Evolutionary conservation across 2,797 vertebrate genomes (phyloP), one percentile per base, ranked within the genome.

Genomic region (Naso thynnoides): DNA sequence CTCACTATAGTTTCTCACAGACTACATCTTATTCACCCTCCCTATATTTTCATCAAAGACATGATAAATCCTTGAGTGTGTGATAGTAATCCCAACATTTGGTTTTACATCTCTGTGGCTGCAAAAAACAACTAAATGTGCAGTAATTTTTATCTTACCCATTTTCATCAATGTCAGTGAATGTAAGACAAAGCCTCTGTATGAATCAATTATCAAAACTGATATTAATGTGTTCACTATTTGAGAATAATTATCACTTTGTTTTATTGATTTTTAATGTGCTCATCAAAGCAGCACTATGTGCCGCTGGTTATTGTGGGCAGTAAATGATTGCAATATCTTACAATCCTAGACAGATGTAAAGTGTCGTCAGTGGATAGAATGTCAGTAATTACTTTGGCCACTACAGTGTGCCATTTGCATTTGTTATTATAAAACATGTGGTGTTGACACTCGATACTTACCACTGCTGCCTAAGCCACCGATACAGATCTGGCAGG

Each of bases 381-480:
- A 23, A 64, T 16, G 38, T 69, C 45, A 55, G 58, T 21, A 61
- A 59, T 31, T 21, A 66, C 24, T 63, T 44, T 44, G 19, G 27
- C 56, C 49, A 70, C 27, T 6, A 27, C 29, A 67, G 1, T 42
- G 48, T 54, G 61, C 6, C 13, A 64, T 65, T 29, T 63, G 75
- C 55, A 70, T 84, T 48, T 63, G 55, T 39, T 59, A n/a, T 47
- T 53, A n/a, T 68, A 76, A 73, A 86, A 76, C 60, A 60, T 80
- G 83, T 86, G 79, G 49, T 87, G 81, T 61, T 83, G 69, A 86
- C 76, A 89, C 69, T 64, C 70, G 11, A 87, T 91, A 93, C 93
- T 91, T 91, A 94, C 93, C 93, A 52, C 54, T 76, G 88, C 93
- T 90, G 87, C 91, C 78, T 62, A 6, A 65, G 77, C 90, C 89